Base-by-base conservation (phyloP, 2,888 invertebrate species). In the Margaritifera margaritifera region DNA sequence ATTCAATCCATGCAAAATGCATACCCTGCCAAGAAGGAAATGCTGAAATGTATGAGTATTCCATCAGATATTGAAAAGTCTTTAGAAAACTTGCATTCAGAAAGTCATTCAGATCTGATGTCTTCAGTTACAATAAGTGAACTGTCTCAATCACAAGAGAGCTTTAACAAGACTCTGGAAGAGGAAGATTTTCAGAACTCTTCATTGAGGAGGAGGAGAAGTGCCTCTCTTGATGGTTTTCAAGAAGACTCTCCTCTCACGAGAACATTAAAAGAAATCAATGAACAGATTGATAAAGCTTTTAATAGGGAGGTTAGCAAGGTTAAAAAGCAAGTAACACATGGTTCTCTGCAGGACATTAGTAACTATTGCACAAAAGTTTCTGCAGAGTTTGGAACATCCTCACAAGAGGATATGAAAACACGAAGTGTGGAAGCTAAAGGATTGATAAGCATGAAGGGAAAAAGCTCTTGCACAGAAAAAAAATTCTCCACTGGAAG, bases 51-150 rank as follows among this genome's bases (percentile, higher is more conserved):
- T 73, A 72, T 87, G 60, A 87, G 86, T 76, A 83, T 87, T 57
- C 86, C 86, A 3, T 84, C 84, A 22, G 86, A 87, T 66, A 86
- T 87, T 66, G 84, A 84, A 61, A 81, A 80, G 72, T 87, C 86
- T 6, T 55, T 87, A 52, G 86, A 87, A 69, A 84, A 86, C 68
- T 79, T 87, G 62, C 80, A 77, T 24, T 54, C 69, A 18, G 86
- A 78, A 11, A 84, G 84, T 71, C 83, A 84, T 65, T 80, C 79
- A 8, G 86, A 86, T 55, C 72, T 86, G 52, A 76, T 86, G 71
- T 86, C 86, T 1, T 86, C 85, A 50, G 78, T 86, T 54, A 86
- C 85, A 25, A 82, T 86, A 51, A 86, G 86, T 79, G 86, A 86
- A 67, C 75, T 86, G 42, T 86, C 86, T 1, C 77, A 81, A 65